These are phyloP conservation scores for Onthophagus taurus DNA, from an alignment of 1,140 invertebrate genomes.

Conservation along the genomic window DNA sequence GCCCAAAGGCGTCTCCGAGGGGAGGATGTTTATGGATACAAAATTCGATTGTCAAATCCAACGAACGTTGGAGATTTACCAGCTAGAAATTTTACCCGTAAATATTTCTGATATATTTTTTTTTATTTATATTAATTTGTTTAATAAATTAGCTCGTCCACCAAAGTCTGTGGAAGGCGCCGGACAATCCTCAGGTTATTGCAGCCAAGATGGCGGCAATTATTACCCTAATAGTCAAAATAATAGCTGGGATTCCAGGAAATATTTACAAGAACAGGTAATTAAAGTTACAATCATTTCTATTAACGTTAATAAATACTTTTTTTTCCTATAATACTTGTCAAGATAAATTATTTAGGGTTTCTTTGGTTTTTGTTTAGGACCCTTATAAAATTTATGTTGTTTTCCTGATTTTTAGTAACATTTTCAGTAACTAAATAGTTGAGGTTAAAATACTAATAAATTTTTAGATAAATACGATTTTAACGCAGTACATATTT, in stretches of 20 bases:
- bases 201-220: constrained; percentile 13
- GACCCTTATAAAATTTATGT: no score
- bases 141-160: no score
- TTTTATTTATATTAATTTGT: neutral
- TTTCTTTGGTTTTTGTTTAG: no score
- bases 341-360: no score
- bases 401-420: no score
- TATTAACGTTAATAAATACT: neutral
- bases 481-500: no score
- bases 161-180: no score
- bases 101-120: neutral
- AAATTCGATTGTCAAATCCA: constrained; percentile 43
- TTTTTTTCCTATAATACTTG: no score
- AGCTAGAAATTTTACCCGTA: constrained; percentile 27
- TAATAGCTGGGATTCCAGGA: constrained; percentile 19
- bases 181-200: no score
- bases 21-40: constrained; percentile 70
- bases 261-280: constrained; percentile 24
- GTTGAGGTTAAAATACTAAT: no score
- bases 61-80: constrained; percentile 18
- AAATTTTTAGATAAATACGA: no score
- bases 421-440: no score
- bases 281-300: neutral
- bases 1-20: constrained; percentile 78
- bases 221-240: constrained; percentile 8